Conservation (phyloP, 2,797 vertebrate genomes). For the Iguana delicatissima region DNA sequence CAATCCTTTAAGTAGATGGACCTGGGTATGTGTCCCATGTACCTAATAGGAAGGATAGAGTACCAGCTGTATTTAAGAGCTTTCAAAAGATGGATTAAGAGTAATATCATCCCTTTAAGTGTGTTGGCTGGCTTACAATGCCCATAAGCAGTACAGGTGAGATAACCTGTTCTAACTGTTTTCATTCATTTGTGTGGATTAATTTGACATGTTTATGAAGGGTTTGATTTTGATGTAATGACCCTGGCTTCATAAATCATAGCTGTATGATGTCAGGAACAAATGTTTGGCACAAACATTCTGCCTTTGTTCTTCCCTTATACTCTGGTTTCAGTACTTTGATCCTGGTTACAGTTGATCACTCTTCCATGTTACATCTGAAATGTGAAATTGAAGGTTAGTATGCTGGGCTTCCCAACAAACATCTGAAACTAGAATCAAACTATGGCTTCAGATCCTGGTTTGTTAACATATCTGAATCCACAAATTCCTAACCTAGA, state of each 20-base stretch:
- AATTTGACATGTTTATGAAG: background rate
- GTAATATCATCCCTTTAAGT: background rate
- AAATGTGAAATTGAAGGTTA: background rate
- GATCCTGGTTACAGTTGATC: background rate
- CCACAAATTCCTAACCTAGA: background rate
- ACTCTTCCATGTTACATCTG: too few species aligned
- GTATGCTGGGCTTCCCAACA: background rate
- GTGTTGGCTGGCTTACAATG: background rate
- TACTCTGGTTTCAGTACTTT: background rate
- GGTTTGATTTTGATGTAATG: background rate
- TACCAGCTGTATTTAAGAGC: background rate
- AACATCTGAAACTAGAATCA: background rate
- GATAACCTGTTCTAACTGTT: background rate
- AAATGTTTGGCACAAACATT: background rate
- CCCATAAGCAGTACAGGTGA: background rate
- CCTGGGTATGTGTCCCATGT: background rate
- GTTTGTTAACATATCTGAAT: background rate
- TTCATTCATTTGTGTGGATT: background rate
- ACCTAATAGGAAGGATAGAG: background rate
- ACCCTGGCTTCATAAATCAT: background rate
- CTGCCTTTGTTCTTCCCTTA: background rate
- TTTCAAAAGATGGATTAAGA: slow-evolving; percentile 17
- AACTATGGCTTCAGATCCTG: background rate
- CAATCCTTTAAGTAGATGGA: background rate
- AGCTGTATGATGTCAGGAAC: background rate